These are phyloP conservation scores for Trichosurus vulpecula DNA, from an alignment of 2,797 vertebrate genomes.

Conservation along the genomic window DNA sequence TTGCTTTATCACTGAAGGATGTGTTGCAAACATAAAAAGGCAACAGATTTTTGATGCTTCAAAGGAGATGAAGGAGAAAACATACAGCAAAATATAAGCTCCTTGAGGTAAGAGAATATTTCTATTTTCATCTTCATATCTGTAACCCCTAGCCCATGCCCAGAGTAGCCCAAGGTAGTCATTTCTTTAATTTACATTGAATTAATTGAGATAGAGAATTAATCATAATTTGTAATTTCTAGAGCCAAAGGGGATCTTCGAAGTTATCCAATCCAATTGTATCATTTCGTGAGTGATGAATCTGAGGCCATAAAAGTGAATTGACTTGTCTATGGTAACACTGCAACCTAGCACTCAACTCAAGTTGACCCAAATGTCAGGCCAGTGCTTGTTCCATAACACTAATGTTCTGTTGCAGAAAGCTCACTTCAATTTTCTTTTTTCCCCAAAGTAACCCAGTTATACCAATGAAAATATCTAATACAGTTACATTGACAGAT, in stretches of 20 bases:
- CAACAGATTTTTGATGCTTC: not conserved
- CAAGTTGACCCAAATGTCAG: not conserved
- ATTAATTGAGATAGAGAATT: not conserved
- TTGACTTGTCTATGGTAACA: not conserved
- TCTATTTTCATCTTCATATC: not conserved
- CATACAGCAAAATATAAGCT: not conserved
- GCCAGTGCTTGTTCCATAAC: not conserved
- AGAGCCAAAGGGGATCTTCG: not conserved
- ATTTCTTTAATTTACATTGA: not conserved
- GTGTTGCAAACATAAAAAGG: not conserved
- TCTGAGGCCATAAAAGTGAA: not conserved
- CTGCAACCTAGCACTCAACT: not conserved
- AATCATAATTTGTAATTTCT: not conserved
- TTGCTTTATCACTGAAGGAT: not conserved
- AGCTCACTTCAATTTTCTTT: slow-evolving; percentile 4
- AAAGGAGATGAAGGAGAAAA: not conserved
- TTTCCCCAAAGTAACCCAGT: not conserved
- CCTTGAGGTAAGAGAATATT: not conserved
- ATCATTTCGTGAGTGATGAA: not conserved
- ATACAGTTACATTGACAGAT: slow-evolving; percentile 38
- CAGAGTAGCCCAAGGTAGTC: not conserved
- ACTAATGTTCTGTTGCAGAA: slow-evolving; percentile 5
- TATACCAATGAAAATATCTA: slow-evolving; percentile 35
- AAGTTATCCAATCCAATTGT: not conserved
- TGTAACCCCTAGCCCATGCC: not conserved